A percentile compares a stretch with the other conserved stretches of the same genome.
Conservation (phyloP, 2,113 vertebrate genomes). For the Alligator sinensis region DNA sequence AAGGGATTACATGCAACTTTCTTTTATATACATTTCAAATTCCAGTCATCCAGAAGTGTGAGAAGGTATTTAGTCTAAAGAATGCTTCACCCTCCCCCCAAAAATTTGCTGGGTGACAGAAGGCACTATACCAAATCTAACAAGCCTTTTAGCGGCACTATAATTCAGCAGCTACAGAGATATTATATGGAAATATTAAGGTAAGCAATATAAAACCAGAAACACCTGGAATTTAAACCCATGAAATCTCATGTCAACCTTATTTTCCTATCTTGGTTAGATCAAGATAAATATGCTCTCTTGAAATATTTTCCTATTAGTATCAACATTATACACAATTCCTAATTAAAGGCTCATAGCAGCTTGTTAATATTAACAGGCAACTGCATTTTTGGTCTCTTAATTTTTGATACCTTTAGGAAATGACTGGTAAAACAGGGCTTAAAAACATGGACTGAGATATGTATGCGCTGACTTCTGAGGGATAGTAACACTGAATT, state of each 20-base stretch:
- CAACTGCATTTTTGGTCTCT: not conserved
- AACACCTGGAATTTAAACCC: conserved; percentile 63
- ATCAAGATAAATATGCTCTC: conserved; percentile 37
- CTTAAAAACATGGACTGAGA: not conserved
- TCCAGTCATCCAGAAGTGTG: conserved; percentile 46
- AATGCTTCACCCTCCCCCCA: conserved; percentile 48
- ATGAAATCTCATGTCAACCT: conserved; percentile 38
- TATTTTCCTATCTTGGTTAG: conserved; percentile 59
- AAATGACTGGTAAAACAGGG: not conserved
- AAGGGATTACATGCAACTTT: conserved; percentile 1
- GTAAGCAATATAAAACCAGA: conserved; percentile 59
- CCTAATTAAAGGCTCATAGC: conserved; percentile 58
- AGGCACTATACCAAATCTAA: conserved; percentile 15
- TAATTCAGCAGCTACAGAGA: conserved; percentile 44
- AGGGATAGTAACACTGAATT: not conserved
- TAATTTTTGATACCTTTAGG: conserved; percentile 38
- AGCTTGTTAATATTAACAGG: conserved; percentile 41
- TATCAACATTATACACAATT: conserved; percentile 39
- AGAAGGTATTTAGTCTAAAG: conserved; percentile 61
- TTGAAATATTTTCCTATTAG: conserved; percentile 49
- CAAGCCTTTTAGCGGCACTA: not conserved
- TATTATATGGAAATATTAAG: conserved; percentile 65
- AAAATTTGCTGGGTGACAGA: conserved; percentile 12
- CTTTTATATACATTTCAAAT: conserved; percentile 23
- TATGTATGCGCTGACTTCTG: not conserved